phyloP scores from a whole-genome alignment of 2,888 invertebrate species.

The Lochmaea crataegi region DNA sequence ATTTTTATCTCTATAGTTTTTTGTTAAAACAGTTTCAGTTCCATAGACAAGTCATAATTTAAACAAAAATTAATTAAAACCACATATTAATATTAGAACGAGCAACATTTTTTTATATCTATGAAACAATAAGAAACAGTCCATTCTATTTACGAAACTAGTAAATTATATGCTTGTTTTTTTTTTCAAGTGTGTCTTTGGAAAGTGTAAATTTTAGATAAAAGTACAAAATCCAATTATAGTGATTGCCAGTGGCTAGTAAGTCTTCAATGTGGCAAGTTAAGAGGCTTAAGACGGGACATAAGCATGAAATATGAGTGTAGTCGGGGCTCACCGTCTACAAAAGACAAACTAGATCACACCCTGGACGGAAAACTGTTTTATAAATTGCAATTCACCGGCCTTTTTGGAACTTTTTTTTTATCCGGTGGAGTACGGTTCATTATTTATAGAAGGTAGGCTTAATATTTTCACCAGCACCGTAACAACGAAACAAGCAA shows the following conservation, averaged over 20 bases:
- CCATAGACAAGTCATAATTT: too few relatives aligned
- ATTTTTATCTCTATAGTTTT: too few relatives aligned
- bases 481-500: too few relatives aligned
- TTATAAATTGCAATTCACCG: constrained; percentile 14
- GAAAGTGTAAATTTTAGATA: constrained; percentile 19
- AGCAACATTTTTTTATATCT: too few relatives aligned
- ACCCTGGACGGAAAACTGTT: constrained; percentile 7
- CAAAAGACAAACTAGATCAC: constrained; percentile 17
- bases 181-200: too few relatives aligned
- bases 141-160: too few relatives aligned
- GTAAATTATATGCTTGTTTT: too few relatives aligned
- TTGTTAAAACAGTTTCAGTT: too few relatives aligned
- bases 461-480: neutral
- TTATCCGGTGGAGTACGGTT: neutral
- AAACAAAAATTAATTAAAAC: too few relatives aligned
- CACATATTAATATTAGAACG: too few relatives aligned
- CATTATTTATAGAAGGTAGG: neutral
- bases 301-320: constrained; percentile 42
- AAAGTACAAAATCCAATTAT: constrained; percentile 14
- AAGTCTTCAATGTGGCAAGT: constrained; percentile 30
- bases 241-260: constrained; percentile 29
- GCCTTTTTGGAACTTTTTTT: neutral
- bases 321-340: constrained; percentile 2
- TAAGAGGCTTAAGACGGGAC: constrained; percentile 38
- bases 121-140: too few relatives aligned